Evolutionary conservation across 2,797 vertebrate species (phyloP).

Genomic region (Bucorvus abyssinicus): DNA sequence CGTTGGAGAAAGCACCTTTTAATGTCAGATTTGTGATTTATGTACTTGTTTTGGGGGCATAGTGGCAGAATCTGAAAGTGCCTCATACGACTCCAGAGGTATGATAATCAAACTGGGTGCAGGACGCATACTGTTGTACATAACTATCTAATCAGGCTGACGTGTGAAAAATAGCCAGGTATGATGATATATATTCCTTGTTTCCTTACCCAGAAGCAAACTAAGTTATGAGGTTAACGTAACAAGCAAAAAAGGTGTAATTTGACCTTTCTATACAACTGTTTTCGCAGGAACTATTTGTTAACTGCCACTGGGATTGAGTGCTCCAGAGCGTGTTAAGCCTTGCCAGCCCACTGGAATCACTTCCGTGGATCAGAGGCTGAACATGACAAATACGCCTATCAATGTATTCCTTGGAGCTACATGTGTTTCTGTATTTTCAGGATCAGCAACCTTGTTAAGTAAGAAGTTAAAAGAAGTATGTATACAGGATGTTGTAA

Average conservation of each 20-base stretch:
- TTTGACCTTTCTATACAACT: slow-evolving; percentile 32
- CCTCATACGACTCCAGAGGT: background rate
- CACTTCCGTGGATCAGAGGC: background rate
- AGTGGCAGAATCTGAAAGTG: background rate
- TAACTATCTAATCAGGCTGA: background rate
- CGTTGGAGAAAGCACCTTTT: background rate
- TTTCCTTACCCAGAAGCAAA: slow-evolving; percentile 26
- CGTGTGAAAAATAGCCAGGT: background rate
- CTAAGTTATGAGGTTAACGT: background rate
- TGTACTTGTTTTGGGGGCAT: background rate
- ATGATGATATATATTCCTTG: background rate
- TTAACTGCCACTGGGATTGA: slow-evolving; percentile 48
- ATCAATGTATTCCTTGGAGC: slow-evolving; percentile 30
- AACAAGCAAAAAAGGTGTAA: background rate
- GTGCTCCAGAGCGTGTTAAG: slow-evolving; percentile 22
- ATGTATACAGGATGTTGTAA: background rate
- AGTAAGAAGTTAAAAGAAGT: slow-evolving; percentile 5
- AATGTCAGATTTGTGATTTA: background rate
- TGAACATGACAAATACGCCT: slow-evolving; percentile 45
- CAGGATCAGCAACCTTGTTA: slow-evolving; percentile 43
- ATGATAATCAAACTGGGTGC: background rate
- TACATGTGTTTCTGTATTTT: slow-evolving; percentile 23
- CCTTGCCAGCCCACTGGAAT: slow-evolving; percentile 10
- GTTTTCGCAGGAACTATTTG: slow-evolving; percentile 46
- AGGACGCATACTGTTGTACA: rapidly evolving